Conservation (phyloP, 2,113 vertebrate genomes). For the Plectropomus leopardus region DNA sequence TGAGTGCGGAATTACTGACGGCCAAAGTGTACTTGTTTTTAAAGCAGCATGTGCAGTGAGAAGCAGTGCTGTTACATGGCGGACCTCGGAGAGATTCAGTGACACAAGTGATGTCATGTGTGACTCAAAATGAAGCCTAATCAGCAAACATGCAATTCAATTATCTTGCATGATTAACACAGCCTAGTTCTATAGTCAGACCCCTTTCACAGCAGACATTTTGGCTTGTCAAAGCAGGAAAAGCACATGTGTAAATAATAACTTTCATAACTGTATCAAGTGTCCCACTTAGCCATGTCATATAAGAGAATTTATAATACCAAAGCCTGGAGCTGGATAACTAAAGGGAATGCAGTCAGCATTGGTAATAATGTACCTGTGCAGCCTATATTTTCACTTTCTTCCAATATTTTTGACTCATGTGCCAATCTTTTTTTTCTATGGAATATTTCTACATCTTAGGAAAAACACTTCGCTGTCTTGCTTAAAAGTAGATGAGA, state of each 20-base stretch:
- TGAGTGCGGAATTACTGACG: slow-evolving; percentile 50
- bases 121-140: neutral
- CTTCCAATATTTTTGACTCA: too few species aligned
- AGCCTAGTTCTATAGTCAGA: neutral
- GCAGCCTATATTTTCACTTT: neutral
- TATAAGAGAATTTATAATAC: neutral
- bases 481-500: neutral
- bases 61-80: neutral
- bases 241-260: neutral
- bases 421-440: neutral
- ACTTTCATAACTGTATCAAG: neutral
- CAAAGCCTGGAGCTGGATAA: neutral
- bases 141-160: neutral
- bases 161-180: neutral
- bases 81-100: neutral
- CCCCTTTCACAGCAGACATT: neutral
- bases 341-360: neutral
- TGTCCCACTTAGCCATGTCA: neutral
- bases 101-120: slow-evolving; percentile 1
- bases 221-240: neutral
- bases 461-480: neutral
- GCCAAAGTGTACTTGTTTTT: slow-evolving; percentile 4
- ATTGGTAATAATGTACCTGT: neutral
- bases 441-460: too few species aligned
- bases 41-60: too few species aligned